Evolutionary conservation across 2,888 invertebrate species (phyloP).

Genomic region (Cataglyphis altisquamis): DNA sequence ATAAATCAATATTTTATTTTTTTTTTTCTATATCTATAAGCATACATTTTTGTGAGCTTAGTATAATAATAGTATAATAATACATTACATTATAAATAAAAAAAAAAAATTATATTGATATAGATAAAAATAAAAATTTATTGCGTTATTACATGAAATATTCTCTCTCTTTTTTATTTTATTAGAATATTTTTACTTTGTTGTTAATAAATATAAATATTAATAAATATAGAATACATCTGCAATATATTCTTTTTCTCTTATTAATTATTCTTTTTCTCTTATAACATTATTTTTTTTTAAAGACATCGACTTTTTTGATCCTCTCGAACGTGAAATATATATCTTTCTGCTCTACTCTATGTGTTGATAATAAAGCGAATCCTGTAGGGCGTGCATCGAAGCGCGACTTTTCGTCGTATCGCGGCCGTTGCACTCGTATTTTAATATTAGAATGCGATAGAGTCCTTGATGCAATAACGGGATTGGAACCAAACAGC

Average conservation of each 20-base stretch:
- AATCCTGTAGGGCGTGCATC: conserved; percentile 63
- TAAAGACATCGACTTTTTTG: neutral
- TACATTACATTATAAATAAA: neutral
- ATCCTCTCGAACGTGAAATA: neutral
- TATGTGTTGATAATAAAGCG: conserved; percentile 44
- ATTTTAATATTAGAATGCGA: conserved; percentile 71
- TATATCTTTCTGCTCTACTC: conserved; percentile 6
- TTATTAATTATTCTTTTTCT: neutral
- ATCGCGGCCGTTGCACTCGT: conserved; percentile 65
- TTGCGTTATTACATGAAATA: neutral
- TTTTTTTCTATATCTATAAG: neutral
- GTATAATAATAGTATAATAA: neutral
- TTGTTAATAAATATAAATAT: neutral
- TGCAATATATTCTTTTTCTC: neutral
- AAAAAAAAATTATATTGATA: neutral
- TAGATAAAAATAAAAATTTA: neutral
- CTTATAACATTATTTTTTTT: neutral
- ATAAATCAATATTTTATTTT: conserved; percentile 1
- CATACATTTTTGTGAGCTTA: neutral
- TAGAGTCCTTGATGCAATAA: conserved; percentile 61
- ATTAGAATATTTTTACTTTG: neutral
- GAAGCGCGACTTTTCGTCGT: conserved; percentile 57
- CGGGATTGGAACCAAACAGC: conserved; percentile 19
- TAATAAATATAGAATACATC: neutral
- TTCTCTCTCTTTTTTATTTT: neutral